Base-by-base conservation (phyloP, 2,888 invertebrate species). In the Dione juno region DNA sequence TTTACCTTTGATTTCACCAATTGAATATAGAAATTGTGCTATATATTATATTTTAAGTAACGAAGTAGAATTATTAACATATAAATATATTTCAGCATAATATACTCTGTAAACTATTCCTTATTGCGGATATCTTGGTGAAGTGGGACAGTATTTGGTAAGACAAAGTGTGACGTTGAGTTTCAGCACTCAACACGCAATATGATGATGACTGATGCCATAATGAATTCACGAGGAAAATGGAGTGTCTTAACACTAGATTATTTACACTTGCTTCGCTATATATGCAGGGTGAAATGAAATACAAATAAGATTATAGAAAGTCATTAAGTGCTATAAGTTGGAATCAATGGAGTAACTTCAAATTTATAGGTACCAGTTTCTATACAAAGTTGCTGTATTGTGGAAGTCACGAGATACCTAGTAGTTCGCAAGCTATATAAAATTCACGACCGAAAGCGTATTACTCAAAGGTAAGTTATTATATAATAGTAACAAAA, bases 1-100 rank as follows among this genome's bases (percentile, higher is more conserved):
- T 52, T 21, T 63, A 11, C 7, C 13, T 41, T 52, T 65, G n/a
- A 65, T 52, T n/a, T 41, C 53, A 19, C 40, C n/a, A 14, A 52
- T 65, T 21, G 8, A 9, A n/a, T 53, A n/a, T 19, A 41, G 10
- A 41, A 10, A 41, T 37, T 50, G 13, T 40, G 5, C 28, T 16
- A 1, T 7, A 37, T 57, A 13, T 28, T 45, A 37, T 37, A 57
- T 35, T 37, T 52, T 14, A 28, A 21, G n/a, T 37, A 37, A 40
- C 9, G 14, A 9, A 6, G 21, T 52, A 7, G 21, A 52, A 52
- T 21, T 7, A 8, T 5, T 14, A n/a, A 53, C 14, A n/a, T 10
- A 53, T 53, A 7, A 8, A 53, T 8, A 14, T 11, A 10, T n/a
- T n/a, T n/a, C n/a, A n/a, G n/a, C n/a, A n/a, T n/a, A n/a, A n/a